These are phyloP conservation scores for Psylliodes chrysocephalus DNA, from an alignment of 2,888 invertebrate species.

Conservation along the genomic window DNA sequence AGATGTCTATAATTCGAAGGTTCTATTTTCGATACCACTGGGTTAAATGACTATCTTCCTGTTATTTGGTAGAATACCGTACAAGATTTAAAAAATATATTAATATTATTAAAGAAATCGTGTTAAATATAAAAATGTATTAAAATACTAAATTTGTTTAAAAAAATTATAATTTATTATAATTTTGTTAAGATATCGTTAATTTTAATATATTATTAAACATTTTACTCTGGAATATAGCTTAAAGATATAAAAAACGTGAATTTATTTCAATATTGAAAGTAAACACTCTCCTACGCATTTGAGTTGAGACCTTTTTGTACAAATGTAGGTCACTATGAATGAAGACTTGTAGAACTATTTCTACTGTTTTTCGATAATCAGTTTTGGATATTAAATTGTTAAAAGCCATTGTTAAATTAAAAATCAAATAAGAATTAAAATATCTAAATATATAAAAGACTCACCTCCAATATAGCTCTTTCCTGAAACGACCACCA, in stretches of 20 bases:
- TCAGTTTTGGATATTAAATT: neutral
- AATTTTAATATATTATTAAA: neutral
- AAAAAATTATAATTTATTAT: neutral
- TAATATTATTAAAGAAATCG: too few relatives aligned
- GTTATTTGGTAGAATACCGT: too few relatives aligned
- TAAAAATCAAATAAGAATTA: neutral
- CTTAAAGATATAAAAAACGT: neutral
- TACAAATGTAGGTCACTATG: constrained; percentile 29
- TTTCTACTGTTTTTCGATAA: neutral
- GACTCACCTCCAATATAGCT: constrained; percentile 50
- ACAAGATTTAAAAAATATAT: too few relatives aligned
- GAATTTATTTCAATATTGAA: neutral
- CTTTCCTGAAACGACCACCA: constrained; percentile 51
- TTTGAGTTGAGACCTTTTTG: neutral
- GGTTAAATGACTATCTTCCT: too few relatives aligned
- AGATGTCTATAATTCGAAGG: too few relatives aligned
- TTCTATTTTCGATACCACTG: too few relatives aligned
- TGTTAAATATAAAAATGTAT: too few relatives aligned
- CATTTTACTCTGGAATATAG: neutral
- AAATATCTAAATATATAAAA: neutral
- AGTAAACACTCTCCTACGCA: constrained; percentile 27
- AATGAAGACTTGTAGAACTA: neutral
- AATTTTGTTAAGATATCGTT: neutral
- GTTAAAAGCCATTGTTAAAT: neutral
- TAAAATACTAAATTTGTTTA: neutral